Conservation (phyloP, 2,888 invertebrate genomes). For the Drosophila melanosoma region DNA sequence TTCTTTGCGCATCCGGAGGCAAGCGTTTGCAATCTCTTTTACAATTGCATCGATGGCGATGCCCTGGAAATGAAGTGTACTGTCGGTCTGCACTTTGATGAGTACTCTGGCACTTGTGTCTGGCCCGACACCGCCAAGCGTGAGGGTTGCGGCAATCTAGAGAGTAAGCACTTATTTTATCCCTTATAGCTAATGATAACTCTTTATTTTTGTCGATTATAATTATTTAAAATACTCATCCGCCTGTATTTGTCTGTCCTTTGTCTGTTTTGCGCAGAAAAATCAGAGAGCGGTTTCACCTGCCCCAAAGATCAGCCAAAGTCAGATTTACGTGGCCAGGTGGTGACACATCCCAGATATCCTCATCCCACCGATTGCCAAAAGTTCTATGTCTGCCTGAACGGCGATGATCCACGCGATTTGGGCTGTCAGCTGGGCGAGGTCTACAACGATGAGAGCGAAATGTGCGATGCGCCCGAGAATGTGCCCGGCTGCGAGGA, state of each 20-base stretch:
- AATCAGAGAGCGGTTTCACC: conserved; percentile 92
- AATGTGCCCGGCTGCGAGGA: conserved; percentile 96
- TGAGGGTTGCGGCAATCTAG: conserved; percentile 88
- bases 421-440: conserved; percentile 94
- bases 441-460: conserved; percentile 95
- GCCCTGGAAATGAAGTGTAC: conserved; percentile 92
- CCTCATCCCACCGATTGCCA: conserved; percentile 95
- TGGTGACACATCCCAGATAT: conserved; percentile 93
- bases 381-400: conserved; percentile 95
- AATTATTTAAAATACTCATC: background rate
- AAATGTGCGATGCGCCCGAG: conserved; percentile 95
- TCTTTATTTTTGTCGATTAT: background rate
- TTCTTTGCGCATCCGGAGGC: conserved; percentile 96
- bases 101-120: conserved; percentile 94
- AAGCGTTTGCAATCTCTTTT: conserved; percentile 93
- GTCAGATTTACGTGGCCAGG: conserved; percentile 89
- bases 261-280: conserved; percentile 86
- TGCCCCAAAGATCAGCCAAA: conserved; percentile 90
- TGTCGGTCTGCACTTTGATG: conserved; percentile 95
- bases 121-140: conserved; percentile 94
- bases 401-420: conserved; percentile 94
- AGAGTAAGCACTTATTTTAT: conserved; percentile 84
- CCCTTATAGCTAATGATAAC: background rate
- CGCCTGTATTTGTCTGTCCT: conserved; percentile 55
- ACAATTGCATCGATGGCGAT: conserved; percentile 95